Conservation (phyloP, 23 tunicate genomes). For the Phallusia fumigata region DNA sequence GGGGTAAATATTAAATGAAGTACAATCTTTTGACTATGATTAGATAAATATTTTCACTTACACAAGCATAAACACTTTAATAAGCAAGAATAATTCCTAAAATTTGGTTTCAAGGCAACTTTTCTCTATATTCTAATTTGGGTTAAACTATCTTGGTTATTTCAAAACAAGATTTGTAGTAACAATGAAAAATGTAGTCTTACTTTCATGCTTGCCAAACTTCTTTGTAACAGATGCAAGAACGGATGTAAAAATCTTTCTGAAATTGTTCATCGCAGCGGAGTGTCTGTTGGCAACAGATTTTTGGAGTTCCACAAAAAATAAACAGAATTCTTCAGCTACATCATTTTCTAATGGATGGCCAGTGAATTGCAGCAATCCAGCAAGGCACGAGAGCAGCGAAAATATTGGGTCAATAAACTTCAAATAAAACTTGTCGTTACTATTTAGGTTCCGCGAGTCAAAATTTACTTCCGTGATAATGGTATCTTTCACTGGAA, state of each 20-base stretch:
- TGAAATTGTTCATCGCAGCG: background rate
- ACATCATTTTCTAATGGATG: background rate
- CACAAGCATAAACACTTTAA: too few relatives aligned
- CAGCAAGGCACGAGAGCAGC: background rate
- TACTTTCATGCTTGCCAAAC: background rate
- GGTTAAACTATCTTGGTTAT: too few relatives aligned
- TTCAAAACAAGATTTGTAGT: too few relatives aligned
- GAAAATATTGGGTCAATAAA: background rate
- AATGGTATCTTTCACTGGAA: background rate
- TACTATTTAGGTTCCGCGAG: background rate
- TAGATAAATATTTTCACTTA: too few relatives aligned
- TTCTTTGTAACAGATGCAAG: background rate
- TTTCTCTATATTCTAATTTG: too few relatives aligned
- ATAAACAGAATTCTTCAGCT: background rate
- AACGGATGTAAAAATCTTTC: background rate
- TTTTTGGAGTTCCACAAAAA: background rate
- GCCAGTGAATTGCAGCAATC: background rate
- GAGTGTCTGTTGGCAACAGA: background rate
- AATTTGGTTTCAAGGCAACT: too few relatives aligned
- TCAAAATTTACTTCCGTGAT: background rate
- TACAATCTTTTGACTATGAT: too few relatives aligned
- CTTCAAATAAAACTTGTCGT: background rate
- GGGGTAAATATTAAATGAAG: too few relatives aligned
- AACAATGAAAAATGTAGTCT: background rate
- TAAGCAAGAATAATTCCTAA: too few relatives aligned